Conservation (phyloP, 2,113 vertebrate species). For the Lamprologus speciosus region DNA sequence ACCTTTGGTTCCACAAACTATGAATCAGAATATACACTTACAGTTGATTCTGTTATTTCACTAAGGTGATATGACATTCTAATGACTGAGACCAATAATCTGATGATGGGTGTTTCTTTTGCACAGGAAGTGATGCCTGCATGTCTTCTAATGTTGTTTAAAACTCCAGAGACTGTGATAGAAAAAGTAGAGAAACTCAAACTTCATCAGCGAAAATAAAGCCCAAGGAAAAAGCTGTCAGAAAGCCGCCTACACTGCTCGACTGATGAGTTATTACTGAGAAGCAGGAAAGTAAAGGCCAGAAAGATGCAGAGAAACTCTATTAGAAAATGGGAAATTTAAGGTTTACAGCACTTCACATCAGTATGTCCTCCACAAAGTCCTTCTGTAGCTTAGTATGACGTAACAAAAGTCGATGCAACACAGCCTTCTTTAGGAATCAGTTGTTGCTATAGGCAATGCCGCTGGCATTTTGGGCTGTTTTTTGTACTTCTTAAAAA, state of each 20-base stretch:
- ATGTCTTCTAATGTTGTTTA: not conserved
- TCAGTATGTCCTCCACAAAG: not conserved
- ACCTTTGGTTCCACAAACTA: not conserved
- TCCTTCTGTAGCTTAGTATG: not conserved
- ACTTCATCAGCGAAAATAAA: constrained; percentile 16
- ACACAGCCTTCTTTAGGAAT: not conserved
- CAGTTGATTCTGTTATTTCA: not conserved
- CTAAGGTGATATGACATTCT: not conserved
- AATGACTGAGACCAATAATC: not conserved
- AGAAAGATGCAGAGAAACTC: not conserved
- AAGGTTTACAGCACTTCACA: not conserved
- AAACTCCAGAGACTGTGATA: not conserved
- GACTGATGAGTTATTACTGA: not conserved
- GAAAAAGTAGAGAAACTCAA: constrained; percentile 1
- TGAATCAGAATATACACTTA: not conserved
- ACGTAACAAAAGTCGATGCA: constrained; percentile 14
- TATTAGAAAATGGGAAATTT: not conserved
- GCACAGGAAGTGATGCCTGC: not conserved
- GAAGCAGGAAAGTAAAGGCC: not conserved
- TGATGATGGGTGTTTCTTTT: not conserved
- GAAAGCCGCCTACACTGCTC: constrained; percentile 4
- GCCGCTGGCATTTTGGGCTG: not conserved
- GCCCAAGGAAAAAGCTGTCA: constrained; percentile 26
- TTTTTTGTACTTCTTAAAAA: constrained; percentile 1
- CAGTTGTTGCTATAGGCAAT: constrained; percentile 14